A percentile compares a stretch with the other conserved stretches of the same genome.
Evolutionary conservation across 1,140 invertebrate species (phyloP).

Genomic region (Drosophila yakuba): DNA sequence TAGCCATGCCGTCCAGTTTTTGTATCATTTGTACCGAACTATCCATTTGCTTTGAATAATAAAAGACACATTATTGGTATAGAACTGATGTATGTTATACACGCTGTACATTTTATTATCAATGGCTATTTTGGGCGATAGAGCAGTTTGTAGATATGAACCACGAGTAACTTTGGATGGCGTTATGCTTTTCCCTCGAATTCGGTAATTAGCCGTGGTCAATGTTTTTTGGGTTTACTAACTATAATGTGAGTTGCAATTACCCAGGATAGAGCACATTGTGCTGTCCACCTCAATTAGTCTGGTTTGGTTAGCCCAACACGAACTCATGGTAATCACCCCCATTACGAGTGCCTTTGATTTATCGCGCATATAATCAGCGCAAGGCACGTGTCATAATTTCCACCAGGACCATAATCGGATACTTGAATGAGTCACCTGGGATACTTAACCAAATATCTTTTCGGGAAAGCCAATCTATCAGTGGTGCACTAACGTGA

Average conservation of each 20-base stretch:
- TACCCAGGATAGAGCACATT: not conserved
- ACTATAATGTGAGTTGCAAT: not conserved
- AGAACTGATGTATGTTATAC: slow-evolving; percentile 7
- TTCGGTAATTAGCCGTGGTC: slow-evolving; percentile 3
- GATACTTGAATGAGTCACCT: slow-evolving; percentile 38
- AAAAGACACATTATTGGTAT: not conserved
- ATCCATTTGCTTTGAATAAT: slow-evolving; percentile 23
- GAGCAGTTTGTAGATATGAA: slow-evolving; percentile 29
- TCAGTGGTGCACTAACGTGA: slow-evolving; percentile 3
- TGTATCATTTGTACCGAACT: not conserved
- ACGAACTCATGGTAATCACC: slow-evolving; percentile 2
- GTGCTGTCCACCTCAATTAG: not conserved
- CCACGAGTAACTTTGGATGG: slow-evolving; percentile 16
- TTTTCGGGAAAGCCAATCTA: slow-evolving; percentile 24
- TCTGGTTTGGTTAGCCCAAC: not conserved
- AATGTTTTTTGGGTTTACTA: not conserved
- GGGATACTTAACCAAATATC: slow-evolving; percentile 11
- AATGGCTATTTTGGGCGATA: slow-evolving; percentile 8
- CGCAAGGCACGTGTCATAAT: slow-evolving; percentile 27
- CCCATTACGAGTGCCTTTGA: slow-evolving; percentile 4
- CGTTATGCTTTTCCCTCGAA: slow-evolving; percentile 14
- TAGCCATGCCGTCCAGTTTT: not conserved
- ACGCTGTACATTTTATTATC: slow-evolving; percentile 27
- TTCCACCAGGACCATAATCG: slow-evolving; percentile 40
- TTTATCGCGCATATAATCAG: slow-evolving; percentile 29